A percentile compares a stretch with the other conserved stretches of the same genome.
phyloP scores from a whole-genome alignment of 1,140 invertebrate genomes.

The Pteromalus puparum region DNA sequence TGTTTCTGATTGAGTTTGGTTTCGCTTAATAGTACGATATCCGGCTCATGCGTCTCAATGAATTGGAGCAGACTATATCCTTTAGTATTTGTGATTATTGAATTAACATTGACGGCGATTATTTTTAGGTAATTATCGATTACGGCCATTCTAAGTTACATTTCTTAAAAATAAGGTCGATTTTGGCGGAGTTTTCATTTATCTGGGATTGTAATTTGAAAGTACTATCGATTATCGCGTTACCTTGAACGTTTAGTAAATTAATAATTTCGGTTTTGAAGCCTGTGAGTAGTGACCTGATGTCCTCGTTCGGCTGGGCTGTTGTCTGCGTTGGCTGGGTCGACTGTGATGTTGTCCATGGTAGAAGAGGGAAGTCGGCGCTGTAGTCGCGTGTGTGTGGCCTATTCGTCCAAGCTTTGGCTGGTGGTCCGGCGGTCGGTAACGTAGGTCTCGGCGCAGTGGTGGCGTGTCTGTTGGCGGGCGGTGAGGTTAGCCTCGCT shows the following conservation, averaged over 20 bases:
- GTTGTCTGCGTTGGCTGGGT: no score
- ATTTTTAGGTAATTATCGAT: background rate
- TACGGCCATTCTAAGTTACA: background rate
- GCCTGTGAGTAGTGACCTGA: no score
- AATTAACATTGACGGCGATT: background rate
- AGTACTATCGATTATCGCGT: background rate
- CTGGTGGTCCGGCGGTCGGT: no score
- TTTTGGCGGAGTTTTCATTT: no score
- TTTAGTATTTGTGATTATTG: background rate
- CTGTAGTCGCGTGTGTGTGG: background rate
- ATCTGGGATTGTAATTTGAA: no score
- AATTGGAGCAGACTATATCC: background rate
- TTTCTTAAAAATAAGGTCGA: background rate
- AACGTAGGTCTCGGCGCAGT: no score
- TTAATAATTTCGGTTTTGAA: background rate
- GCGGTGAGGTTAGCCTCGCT: no score
- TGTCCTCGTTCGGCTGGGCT: background rate
- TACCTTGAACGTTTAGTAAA: background rate
- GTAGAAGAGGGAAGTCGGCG: background rate
- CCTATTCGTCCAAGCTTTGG: no score
- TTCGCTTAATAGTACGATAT: background rate
- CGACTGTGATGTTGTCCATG: no score
- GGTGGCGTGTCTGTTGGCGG: no score
- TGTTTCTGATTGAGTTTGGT: background rate
- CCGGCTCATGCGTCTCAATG: background rate